Conservation (phyloP, 2,797 vertebrate genomes). For the Nyctalus aviator region DNA sequence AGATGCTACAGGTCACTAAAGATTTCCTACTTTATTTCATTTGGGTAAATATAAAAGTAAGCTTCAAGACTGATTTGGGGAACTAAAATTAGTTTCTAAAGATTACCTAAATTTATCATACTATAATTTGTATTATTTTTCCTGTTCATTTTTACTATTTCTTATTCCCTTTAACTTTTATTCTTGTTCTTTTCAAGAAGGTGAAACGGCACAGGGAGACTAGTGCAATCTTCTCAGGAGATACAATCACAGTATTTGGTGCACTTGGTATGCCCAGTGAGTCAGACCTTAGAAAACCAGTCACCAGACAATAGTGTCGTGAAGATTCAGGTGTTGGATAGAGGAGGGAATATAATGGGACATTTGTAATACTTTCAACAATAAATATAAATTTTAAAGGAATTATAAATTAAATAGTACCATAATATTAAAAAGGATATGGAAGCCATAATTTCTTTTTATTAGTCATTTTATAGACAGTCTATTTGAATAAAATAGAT, state of each 20-base stretch:
- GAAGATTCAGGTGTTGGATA: too few relatives aligned
- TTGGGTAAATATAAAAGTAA: background rate
- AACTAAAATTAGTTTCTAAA: background rate
- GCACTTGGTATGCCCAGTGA: background rate
- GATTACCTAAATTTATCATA: background rate
- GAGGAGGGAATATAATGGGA: too few relatives aligned
- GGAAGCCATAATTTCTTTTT: conserved; percentile 36
- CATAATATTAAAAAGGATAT: conserved; percentile 20
- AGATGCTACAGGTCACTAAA: background rate
- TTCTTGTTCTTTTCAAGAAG: conserved; percentile 26
- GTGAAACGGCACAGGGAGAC: background rate
- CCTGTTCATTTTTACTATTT: background rate
- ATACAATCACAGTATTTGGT: too few relatives aligned
- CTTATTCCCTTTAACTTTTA: background rate
- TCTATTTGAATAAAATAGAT: background rate
- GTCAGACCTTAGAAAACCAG: background rate
- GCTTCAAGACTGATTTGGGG: background rate
- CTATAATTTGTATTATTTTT: background rate
- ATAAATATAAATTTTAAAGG: too few relatives aligned
- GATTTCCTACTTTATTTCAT: background rate
- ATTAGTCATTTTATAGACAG: conserved; percentile 6
- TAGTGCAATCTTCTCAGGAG: background rate
- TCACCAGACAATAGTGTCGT: too few relatives aligned
- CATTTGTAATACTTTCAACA: too few relatives aligned
- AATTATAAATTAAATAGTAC: background rate